phyloP scores from a whole-genome alignment of 23 tunicate genomes.

The Aplidium turbinatum region DNA sequence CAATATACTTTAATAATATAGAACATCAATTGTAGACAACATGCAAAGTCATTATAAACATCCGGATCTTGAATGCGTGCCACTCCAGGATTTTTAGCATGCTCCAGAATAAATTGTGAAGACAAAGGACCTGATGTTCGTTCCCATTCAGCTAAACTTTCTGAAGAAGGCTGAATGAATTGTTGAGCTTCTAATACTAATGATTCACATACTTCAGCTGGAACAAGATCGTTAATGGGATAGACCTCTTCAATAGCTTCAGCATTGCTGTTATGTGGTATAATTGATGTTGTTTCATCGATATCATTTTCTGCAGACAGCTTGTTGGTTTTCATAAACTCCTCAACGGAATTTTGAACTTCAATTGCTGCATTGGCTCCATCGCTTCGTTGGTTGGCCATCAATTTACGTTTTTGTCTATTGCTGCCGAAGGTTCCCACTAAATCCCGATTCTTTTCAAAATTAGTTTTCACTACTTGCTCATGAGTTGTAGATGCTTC shows the following conservation, averaged over 20 bases:
- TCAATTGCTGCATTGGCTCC: not conserved
- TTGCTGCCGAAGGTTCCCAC: slow-evolving; percentile 29
- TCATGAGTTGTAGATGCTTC: not conserved
- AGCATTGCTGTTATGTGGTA: slow-evolving; percentile 27
- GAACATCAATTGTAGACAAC: slow-evolving; percentile 32
- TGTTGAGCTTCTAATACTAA: slow-evolving; percentile 13
- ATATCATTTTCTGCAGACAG: slow-evolving; percentile 29
- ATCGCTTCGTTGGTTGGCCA: not conserved
- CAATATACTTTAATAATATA: slow-evolving; percentile 4
- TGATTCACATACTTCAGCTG: slow-evolving; percentile 11
- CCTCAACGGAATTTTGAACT: not conserved
- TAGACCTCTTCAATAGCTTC: slow-evolving; percentile 38
- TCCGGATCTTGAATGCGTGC: not conserved
- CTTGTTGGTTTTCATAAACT: too few relatives aligned
- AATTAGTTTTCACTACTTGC: not conserved
- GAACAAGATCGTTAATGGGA: slow-evolving; percentile 32
- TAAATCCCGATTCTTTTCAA: slow-evolving; percentile 29
- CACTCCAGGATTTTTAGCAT: slow-evolving; percentile 14
- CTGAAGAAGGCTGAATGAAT: slow-evolving; percentile 27
- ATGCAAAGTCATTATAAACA: slow-evolving; percentile 17
- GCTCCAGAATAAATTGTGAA: slow-evolving; percentile 15
- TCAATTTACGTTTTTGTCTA: slow-evolving; percentile 3
- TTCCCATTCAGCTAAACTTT: slow-evolving; percentile 18
- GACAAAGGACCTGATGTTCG: not conserved
- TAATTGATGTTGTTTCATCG: not conserved